Base-by-base conservation (phyloP, 2,888 invertebrate species). In the Antheraea yamamai region DNA sequence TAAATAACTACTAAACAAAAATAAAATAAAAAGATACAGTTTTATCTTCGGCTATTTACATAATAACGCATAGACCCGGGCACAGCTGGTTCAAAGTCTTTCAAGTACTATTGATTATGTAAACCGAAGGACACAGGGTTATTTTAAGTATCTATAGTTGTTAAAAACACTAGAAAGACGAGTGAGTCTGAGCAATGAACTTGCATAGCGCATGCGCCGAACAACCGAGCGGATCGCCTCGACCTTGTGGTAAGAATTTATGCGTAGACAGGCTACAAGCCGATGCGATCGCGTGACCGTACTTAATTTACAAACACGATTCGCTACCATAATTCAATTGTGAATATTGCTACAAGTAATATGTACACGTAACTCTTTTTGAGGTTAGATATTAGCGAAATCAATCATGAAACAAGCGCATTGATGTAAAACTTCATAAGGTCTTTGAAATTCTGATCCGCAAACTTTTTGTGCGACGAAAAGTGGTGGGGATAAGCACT, bases 181-280 rank as follows among this genome's bases (percentile, higher is more conserved):
- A 14, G 26, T n/a, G 1, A 77, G 76, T 78, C 80, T 83, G 81
- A 83, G 83, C 88, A 88, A 84, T 89, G 89, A 89, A 88, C 89
- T 88, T 85, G 86, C 77, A 81, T 79, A 78, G 75, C 77, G 77
- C 75, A 68, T 76, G 77, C 74, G 74, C 30, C 74, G 74, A 74
- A 68, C 77, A 72, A 77, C 79, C 30, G 75, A 80, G 80, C 79
- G 75, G 84, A 72, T 86, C 73, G 81, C 87, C 88, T 87, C 86
- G 88, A 87, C 88, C 88, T 88, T 89, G 86, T 82, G 81, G 18
- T 26, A 70, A 74, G 70, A 74, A 74, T 73, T 52, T 47, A 26
- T 74, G 68, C 52, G 68, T 71, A 26, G 30, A 66, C 64, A 66
- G 61, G 2, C 30, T 66, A 66, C 64, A 66, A 3, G 30, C 26